Base-by-base conservation (phyloP, 2,888 invertebrate species). In the Pachliopta kotzebuea region DNA sequence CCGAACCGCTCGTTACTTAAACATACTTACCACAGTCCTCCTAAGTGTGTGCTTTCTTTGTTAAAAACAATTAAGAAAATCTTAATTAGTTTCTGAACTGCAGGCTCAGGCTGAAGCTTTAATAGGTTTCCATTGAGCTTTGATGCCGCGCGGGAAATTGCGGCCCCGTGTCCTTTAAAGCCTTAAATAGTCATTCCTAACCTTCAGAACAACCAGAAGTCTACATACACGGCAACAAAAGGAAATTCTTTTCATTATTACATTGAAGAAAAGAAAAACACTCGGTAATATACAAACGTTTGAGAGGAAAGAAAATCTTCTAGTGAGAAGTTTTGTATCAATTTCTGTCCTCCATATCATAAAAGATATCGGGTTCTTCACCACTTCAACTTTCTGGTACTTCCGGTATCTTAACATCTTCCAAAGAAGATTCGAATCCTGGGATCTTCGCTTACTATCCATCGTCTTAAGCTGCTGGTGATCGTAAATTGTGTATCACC, bases 81-180 rank as follows among this genome's bases (percentile, higher is more conserved):
- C 71, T 74, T 74, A 74, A 76, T 76, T 76, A 74, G 74, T 72
- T 74, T 71, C 69, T 66, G 63, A 49, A 69, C 64, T 68, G 73
- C 72, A 71, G 66, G 64, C 65, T 67, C 63, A 60, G 61, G 23
- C 49, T 61, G 37, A 65, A 61, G 65, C 61, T 71, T 67, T 67
- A 67, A 67, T 65, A 65, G 68, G 31, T 37, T 55, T 29, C 49
- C n/a, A 56, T 49, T 60, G 54, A 50, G 31, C 29, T 54, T 14
- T 18, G 45, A 11, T 23, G 37, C 66, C 65, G 69, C 66, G 67
- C 68, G 69, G 68, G 70, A 70, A 70, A 58, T 29, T 23, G 26
- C 29, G 8, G 20, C 29, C 53, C 24, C 23, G 23, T 29, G 17
- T 53, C 29, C 62, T 21, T 55, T 54, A 17, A 29, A 45, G 45